Evolutionary conservation across 2,797 vertebrate genomes (phyloP), one percentile per base, ranked within the genome.

Genomic region (Cyclura pinguis): DNA sequence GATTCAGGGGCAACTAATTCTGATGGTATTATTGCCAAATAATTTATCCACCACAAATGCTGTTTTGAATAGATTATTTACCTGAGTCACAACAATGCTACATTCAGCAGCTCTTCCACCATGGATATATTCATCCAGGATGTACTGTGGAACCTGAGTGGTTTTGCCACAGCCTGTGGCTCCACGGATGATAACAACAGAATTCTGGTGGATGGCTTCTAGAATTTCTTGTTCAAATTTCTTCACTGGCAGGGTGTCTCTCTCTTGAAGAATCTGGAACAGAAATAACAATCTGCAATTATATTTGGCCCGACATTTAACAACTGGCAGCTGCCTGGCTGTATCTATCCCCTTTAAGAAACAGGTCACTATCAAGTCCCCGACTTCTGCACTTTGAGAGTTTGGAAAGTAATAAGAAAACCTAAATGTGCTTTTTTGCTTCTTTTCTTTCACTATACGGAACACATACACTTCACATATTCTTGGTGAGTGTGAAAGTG

Each of bases 141-240:
- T 99, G 92, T 98, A 99, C 97, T 99, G 99, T 5, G 99, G 99
- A 32, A 99, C 99, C 92, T 99, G 99, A 0, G 99, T 99, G 95
- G 99, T 99, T 96, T 99, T 99, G 0, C 99, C 99, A 94, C 99
- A 99, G 82, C 99, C 99, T 0, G 99, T 99, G 9, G 98, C 98
- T 18, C 99, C 99, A 52, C 98, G 97, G 92, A 99, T 98, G 90
- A 99, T 98, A 80, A 99, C 98, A 88, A 99, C 98, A 0, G 98
- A 93, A 95, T 96, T 98, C 35, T 93, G 94, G 89, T 93, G 93
- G 72, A 99, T 74, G 2, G 98, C 95, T 0, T 93, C 88, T 97
- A 99, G 96, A 93, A 99, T 99, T 90, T 98, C 98, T 83, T 93
- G 88, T 95, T 99, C 97, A 95, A 99, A 99, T 82, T 98, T 97